These are phyloP conservation scores for Micrasema longulum DNA, from an alignment of 1,140 invertebrate species.

Conservation along the genomic window DNA sequence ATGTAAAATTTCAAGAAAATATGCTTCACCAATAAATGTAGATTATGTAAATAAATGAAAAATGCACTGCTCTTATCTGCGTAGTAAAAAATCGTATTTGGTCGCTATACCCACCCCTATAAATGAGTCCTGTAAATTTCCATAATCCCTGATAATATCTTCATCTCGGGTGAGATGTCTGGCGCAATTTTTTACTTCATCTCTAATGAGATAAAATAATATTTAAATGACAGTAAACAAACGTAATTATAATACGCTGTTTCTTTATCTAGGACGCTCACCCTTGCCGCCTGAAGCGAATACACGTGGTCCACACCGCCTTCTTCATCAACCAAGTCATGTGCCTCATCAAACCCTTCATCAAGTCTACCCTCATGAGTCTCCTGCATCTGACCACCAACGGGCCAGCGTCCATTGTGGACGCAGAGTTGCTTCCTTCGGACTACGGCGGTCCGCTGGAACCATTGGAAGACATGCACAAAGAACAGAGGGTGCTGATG, in stretches of 20 bases:
- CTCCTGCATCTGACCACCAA: conserved; percentile 68
- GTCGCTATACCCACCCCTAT: too few species aligned
- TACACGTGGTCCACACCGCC: conserved; percentile 72
- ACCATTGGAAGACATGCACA: conserved; percentile 63
- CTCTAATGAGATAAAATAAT: too few species aligned
- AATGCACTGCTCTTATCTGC: too few species aligned
- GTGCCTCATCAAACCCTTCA: conserved; percentile 70
- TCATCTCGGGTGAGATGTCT: too few species aligned
- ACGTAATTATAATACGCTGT: not conserved
- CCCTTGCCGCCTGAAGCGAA: conserved; percentile 70
- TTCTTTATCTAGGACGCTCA: conserved; percentile 69
- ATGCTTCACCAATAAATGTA: too few species aligned
- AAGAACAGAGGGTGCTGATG: conserved; percentile 65
- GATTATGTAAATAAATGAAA: too few species aligned
- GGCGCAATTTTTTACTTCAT: too few species aligned
- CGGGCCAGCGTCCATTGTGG: conserved; percentile 63
- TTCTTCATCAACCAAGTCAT: conserved; percentile 74
- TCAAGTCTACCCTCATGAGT: conserved; percentile 69
- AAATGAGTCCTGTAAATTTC: too few species aligned
- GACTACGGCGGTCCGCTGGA: conserved; percentile 65
- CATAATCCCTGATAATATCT: too few species aligned
- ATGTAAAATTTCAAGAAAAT: too few species aligned
- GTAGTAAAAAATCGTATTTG: too few species aligned
- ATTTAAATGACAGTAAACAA: too few species aligned
- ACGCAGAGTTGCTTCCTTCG: conserved; percentile 63